Percentiles rank a stretch among this genome's conserved stretches.
These are phyloP conservation scores for Xestobium rufovillosum DNA, from an alignment of 2,888 invertebrate species.

Conservation along the genomic window DNA sequence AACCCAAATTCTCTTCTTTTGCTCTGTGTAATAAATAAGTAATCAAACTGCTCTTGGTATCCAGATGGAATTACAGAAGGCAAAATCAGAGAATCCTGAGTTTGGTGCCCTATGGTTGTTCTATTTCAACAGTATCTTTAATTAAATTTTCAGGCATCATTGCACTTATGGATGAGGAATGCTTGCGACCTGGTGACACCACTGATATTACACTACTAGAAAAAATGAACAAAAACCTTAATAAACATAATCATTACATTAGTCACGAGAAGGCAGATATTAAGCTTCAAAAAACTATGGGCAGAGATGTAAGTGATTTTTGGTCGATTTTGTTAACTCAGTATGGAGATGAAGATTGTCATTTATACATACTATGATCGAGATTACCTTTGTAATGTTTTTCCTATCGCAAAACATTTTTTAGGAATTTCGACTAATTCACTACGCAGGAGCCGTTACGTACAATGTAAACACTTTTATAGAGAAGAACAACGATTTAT, in stretches of 20 bases:
- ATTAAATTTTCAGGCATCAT: constrained; percentile 63
- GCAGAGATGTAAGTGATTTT: constrained; percentile 60
- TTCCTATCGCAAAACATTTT: neutral
- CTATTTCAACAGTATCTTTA: neutral
- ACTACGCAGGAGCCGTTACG: constrained; percentile 90
- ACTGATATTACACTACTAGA: constrained; percentile 74
- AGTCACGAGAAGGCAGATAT: constrained; percentile 72
- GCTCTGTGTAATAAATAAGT: too few species aligned
- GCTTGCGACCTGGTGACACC: constrained; percentile 81
- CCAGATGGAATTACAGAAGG: too few species aligned
- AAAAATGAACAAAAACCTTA: constrained; percentile 68
- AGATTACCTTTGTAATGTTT: neutral
- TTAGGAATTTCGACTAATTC: constrained; percentile 80
- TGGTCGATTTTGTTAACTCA: too few species aligned
- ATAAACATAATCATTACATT: constrained; percentile 73
- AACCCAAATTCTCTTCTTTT: constrained; percentile 1
- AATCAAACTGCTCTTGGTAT: too few species aligned
- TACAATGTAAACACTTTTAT: constrained; percentile 81
- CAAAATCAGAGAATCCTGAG: too few species aligned
- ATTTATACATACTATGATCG: neutral
- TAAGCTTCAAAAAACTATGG: constrained; percentile 76
- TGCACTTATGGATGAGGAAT: constrained; percentile 84
- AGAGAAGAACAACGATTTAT: constrained; percentile 88
- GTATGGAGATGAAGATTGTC: too few species aligned
- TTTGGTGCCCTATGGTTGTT: too few species aligned